A percentile compares a stretch with the other conserved stretches of the same genome.
Evolutionary conservation across 2,113 vertebrate species (phyloP).

Genomic region (Corythornis cristatus): DNA sequence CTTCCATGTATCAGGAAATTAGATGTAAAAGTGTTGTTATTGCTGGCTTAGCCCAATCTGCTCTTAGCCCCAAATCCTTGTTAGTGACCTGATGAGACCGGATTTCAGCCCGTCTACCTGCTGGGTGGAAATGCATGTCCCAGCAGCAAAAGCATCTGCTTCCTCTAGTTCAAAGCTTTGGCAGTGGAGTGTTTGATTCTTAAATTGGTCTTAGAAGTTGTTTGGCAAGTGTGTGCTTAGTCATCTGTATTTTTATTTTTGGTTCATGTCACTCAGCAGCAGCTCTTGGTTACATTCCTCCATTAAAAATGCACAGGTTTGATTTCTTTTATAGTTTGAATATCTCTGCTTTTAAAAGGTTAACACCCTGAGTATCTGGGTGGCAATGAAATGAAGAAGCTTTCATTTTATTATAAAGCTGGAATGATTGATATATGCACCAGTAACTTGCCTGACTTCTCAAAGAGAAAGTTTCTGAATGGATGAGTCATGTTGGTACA

Average conservation of each 20-base stretch:
- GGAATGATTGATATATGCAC: neutral
- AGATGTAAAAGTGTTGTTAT: constrained; percentile 65
- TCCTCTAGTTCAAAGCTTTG: constrained; percentile 72
- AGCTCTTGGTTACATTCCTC: neutral
- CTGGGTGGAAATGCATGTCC: constrained; percentile 70
- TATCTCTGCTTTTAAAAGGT: neutral
- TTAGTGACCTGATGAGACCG: constrained; percentile 57
- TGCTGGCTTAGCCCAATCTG: constrained; percentile 56
- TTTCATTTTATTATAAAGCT: constrained; percentile 18
- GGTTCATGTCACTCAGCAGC: constrained; percentile 2
- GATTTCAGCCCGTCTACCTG: constrained; percentile 65
- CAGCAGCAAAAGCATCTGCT: constrained; percentile 70
- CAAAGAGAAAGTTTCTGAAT: constrained; percentile 31
- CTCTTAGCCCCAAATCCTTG: constrained; percentile 41
- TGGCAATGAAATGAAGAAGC: neutral
- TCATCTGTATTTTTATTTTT: constrained; percentile 65
- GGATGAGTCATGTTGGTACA: neutral
- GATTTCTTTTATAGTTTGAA: neutral
- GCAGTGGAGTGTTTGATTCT: constrained; percentile 52
- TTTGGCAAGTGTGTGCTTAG: constrained; percentile 56
- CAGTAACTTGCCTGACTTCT: neutral
- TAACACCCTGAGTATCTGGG: neutral
- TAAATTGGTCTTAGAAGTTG: constrained; percentile 68
- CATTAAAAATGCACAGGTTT: neutral
- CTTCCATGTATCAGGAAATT: constrained; percentile 63